Percentiles rank a stretch among this genome's conserved stretches.
Conservation (phyloP, 2,113 vertebrate species). For the Python bivittatus region DNA sequence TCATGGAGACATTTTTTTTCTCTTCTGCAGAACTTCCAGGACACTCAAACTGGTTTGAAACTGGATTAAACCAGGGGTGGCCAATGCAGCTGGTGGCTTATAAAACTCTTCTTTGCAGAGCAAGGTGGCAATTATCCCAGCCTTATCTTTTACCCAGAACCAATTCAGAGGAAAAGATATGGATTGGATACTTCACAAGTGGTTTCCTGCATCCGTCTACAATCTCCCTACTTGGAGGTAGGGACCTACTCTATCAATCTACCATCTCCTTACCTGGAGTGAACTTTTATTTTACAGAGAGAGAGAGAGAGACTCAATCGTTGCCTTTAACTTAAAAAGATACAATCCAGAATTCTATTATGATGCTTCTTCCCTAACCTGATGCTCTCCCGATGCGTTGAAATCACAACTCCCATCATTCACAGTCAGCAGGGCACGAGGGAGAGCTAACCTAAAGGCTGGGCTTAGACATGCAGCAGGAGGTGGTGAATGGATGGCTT, state of each 20-base stretch:
- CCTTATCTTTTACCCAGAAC: not conserved
- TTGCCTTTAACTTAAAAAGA: too few relatives aligned
- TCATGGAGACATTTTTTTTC: not conserved
- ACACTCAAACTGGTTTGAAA: not conserved
- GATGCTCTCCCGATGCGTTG: not conserved
- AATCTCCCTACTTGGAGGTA: too few relatives aligned
- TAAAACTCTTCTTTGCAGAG: not conserved
- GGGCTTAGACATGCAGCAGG: not conserved
- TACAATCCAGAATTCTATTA: too few relatives aligned
- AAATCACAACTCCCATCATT: not conserved
- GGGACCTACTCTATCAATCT: too few relatives aligned
- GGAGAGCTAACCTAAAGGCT: not conserved
- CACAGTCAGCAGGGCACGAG: not conserved
- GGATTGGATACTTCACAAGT: not conserved
- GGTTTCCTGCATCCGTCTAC: not conserved
- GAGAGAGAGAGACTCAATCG: fast-evolving
- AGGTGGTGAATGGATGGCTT: not conserved
- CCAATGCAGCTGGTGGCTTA: not conserved
- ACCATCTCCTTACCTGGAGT: not conserved
- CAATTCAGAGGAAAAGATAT: not conserved
- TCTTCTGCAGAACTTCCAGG: not conserved
- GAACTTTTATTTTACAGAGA: not conserved
- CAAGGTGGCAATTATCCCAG: not conserved
- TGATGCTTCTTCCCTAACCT: not conserved
- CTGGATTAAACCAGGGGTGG: not conserved